phyloP scores from a whole-genome alignment of 2,113 vertebrate genomes.

The Megaceryle torquata region DNA sequence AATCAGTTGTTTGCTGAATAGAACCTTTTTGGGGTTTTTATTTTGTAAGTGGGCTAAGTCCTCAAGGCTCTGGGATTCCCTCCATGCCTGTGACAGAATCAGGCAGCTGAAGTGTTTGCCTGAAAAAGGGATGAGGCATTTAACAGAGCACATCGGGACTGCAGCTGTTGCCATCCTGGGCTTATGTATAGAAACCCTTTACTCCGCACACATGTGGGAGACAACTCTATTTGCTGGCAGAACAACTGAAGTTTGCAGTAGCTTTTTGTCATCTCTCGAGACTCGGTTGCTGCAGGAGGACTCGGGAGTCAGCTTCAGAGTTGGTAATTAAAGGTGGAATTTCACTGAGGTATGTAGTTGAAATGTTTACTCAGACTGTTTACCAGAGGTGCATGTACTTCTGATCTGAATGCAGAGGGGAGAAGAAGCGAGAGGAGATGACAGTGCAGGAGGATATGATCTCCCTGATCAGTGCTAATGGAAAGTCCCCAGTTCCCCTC shows the following conservation, averaged over 20 bases:
- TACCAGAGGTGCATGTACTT: neutral
- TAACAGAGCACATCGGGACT: neutral
- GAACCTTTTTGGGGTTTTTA: neutral
- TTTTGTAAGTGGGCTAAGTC: neutral
- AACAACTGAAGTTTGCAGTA: neutral
- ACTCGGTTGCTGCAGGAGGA: neutral
- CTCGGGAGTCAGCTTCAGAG: neutral
- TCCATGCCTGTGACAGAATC: neutral
- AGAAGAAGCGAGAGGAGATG: neutral
- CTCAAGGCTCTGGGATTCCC: neutral
- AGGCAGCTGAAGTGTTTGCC: neutral
- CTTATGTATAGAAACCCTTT: neutral
- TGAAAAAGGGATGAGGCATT: neutral
- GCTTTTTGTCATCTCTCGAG: neutral
- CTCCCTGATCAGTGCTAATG: neutral
- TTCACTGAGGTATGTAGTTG: neutral
- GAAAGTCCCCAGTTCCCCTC: neutral
- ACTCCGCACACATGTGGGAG: neutral
- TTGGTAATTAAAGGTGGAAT: neutral
- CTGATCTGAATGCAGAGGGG: neutral
- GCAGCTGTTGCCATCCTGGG: neutral
- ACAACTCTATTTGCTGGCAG: neutral
- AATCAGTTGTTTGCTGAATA: neutral
- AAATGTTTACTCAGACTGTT: neutral
- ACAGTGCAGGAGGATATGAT: neutral